Evolutionary conservation across 2,113 vertebrate species (phyloP).

Genomic region (Dissostichus mawsoni): DNA sequence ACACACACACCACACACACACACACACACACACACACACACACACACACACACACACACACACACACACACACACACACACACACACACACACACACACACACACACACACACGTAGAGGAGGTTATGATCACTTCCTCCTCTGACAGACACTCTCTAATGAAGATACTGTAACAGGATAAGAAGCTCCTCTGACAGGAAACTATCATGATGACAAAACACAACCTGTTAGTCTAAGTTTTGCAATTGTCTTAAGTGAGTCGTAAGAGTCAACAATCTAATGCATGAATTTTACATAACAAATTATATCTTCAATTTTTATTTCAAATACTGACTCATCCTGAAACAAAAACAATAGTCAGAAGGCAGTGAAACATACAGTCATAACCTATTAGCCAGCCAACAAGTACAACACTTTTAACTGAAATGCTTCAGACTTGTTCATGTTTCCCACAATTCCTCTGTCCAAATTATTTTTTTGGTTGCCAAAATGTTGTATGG

Average conservation of each 20-base stretch:
- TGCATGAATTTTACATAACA: not conserved
- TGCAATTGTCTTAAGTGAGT: not conserved
- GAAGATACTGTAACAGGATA: not conserved
- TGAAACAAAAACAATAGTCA: too few relatives aligned
- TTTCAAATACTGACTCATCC: not conserved
- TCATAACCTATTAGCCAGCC: too few relatives aligned
- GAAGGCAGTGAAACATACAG: too few relatives aligned
- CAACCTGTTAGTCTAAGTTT: not conserved
- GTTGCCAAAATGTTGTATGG: too few relatives aligned
- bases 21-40: not conserved
- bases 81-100: not conserved
- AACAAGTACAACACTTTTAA: too few relatives aligned
- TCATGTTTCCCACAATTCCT: too few relatives aligned
- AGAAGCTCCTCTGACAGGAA: slow-evolving; percentile 3
- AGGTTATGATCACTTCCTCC: slow-evolving; percentile 8
- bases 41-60: not conserved
- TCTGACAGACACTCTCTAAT: slow-evolving; percentile 9
- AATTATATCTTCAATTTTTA: not conserved
- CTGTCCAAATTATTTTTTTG: too few relatives aligned
- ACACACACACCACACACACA: too few relatives aligned
- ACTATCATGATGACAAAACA: not conserved
- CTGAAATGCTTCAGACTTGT: too few relatives aligned
- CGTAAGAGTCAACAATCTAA: not conserved
- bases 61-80: not conserved
- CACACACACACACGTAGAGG: not conserved